Evolutionary conservation across 1,140 invertebrate genomes (phyloP).

Genomic region (Habropoda laboriosa): DNA sequence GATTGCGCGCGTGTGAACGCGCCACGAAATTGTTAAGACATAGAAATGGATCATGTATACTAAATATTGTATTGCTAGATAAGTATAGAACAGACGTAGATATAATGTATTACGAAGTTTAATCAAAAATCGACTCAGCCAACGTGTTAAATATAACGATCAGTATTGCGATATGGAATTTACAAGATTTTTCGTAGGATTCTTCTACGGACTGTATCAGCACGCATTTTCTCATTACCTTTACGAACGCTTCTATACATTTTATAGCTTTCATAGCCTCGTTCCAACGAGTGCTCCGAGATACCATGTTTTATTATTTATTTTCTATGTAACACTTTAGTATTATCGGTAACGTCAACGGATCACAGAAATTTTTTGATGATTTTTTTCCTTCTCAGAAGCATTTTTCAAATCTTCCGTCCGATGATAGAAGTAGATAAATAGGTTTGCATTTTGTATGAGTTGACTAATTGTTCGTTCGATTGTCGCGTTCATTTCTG

Average conservation of each 20-base stretch:
- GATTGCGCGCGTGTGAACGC: neutral
- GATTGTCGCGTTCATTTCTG: slow-evolving; percentile 20
- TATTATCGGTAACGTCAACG: neutral
- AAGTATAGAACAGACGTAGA: slow-evolving; percentile 4
- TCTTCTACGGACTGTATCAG: slow-evolving; percentile 22
- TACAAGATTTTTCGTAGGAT: slow-evolving; percentile 27
- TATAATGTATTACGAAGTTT: slow-evolving; percentile 14
- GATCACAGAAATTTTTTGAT: neutral
- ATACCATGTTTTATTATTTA: neutral
- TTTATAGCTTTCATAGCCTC: slow-evolving; percentile 14
- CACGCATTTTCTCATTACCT: slow-evolving; percentile 20
- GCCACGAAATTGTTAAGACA: slow-evolving; percentile 7
- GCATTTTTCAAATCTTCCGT: slow-evolving; percentile 50
- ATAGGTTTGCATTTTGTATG: slow-evolving; percentile 1
- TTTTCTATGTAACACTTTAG: neutral
- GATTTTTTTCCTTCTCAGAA: slow-evolving; percentile 1
- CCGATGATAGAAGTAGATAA: slow-evolving; percentile 1
- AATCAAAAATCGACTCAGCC: slow-evolving; percentile 28
- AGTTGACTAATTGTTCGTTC: slow-evolving; percentile 8
- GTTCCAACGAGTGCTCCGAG: neutral
- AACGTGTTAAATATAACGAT: slow-evolving; percentile 26
- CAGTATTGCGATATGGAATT: slow-evolving; percentile 41
- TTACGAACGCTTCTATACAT: neutral
- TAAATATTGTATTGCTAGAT: slow-evolving; percentile 5
- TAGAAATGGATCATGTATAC: slow-evolving; percentile 4